Conservation (phyloP, 2,888 invertebrate genomes). For the Sphecodes monilicornis region DNA sequence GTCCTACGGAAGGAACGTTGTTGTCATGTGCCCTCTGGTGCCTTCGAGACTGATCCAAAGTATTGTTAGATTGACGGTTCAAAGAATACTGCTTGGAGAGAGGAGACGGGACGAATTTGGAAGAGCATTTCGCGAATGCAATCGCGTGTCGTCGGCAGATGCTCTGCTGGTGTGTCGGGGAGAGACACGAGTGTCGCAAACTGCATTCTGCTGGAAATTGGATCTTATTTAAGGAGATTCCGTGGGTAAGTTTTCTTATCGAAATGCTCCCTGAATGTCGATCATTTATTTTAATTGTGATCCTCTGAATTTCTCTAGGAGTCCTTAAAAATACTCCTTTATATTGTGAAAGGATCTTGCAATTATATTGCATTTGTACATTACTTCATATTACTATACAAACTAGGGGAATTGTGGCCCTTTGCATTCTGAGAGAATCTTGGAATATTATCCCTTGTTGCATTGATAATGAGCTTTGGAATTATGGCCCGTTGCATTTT, state of each 20-base stretch:
- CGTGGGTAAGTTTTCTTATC: neutral
- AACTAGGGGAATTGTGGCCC: no score
- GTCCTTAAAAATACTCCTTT: no score
- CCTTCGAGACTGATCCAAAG: neutral
- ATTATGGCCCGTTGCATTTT: no score
- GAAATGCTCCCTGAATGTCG: neutral
- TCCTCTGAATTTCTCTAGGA: no score
- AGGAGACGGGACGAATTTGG: neutral
- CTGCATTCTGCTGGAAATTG: neutral
- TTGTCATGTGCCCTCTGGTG: neutral
- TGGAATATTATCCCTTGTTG: no score
- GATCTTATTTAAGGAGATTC: neutral
- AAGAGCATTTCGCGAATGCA: neutral
- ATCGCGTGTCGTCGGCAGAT: neutral
- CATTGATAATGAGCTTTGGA: no score
- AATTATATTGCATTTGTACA: no score
- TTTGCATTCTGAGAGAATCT: no score
- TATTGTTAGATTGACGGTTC: neutral
- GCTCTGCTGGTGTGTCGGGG: neutral
- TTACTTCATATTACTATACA: no score
- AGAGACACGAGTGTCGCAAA: neutral
- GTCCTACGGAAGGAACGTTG: neutral
- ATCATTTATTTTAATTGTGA: neutral
- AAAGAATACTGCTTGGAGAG: neutral
- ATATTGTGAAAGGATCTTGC: no score